These are phyloP conservation scores for Ancistrus triradiatus DNA, from an alignment of 2,113 vertebrate genomes.

Conservation along the genomic window DNA sequence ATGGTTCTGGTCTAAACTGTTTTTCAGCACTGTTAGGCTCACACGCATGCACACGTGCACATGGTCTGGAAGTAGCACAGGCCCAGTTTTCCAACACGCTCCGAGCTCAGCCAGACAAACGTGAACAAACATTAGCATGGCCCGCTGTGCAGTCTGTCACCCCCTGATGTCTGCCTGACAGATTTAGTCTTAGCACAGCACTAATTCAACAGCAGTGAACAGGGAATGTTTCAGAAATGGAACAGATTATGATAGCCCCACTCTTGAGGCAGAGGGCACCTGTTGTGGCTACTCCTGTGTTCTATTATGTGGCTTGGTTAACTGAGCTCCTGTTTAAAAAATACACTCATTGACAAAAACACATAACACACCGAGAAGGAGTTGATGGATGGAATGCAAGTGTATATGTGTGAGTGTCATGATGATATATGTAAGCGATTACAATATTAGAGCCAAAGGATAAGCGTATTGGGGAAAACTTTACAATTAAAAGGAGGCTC, in stretches of 20 bases:
- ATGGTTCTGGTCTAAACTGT: neutral
- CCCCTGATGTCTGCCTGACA: slow-evolving; percentile 23
- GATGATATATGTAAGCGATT: no score
- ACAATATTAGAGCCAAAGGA: no score
- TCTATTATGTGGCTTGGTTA: no score
- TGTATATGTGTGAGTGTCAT: no score
- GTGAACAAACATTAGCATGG: slow-evolving; percentile 12
- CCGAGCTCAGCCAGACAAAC: neutral
- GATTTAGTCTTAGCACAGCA: slow-evolving; percentile 13
- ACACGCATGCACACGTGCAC: neutral
- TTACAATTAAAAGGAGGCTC: no score
- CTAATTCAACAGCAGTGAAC: slow-evolving; percentile 24
- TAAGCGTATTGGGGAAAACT: no score
- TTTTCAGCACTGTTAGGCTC: neutral
- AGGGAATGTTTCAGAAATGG: neutral
- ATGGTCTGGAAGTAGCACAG: neutral
- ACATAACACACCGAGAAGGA: neutral
- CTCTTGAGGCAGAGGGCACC: slow-evolving; percentile 14
- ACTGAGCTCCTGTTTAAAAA: no score
- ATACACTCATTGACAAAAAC: no score
- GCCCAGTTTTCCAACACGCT: neutral
- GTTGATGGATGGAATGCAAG: no score
- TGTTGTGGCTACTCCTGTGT: no score
- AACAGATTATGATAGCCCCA: slow-evolving; percentile 17
- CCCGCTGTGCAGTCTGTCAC: slow-evolving; percentile 29